Base-by-base conservation (phyloP, 2,113 vertebrate species). In the Thinocorus orbignyianus region DNA sequence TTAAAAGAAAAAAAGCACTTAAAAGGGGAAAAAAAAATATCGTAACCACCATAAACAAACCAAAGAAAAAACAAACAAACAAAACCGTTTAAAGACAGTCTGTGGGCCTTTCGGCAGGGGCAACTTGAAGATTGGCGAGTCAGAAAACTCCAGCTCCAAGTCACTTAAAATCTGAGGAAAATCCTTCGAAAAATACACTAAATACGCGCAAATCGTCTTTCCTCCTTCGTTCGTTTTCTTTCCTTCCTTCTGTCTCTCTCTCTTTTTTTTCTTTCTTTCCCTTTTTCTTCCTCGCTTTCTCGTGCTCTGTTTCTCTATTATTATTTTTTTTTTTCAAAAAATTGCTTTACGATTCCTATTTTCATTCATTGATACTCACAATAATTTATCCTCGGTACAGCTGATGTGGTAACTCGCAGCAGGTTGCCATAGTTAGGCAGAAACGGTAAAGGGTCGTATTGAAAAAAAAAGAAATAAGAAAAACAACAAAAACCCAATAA, bases 171-270 rank as follows among this genome's bases (percentile, higher is more conserved):
- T 3, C 33, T 42, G 41, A 28, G 20, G 41, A 57, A 18, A 44
- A 72, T 19, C 48, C 7, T 6, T 49, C 4, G 1, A 62, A 86
- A 87, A 72, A 42, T 18, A 33, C 0, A 8, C 7, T 37, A 64
- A 79, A 57, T 15, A 26, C 0, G 5, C 1, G 3, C 48, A 18
- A 2, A 4, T 79, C 19, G 7, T 5, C 28, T 13, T n/a, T 66
- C 28, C 30, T 48, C 46, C 35, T 44, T 69, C 31, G 2, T 33
- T 69, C 11, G 1, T 28, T 78, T 62, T 23, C 35, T 51, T 68
- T 31, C 41, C 18, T 42, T 31, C 39, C 33, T 31, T 33, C 7
- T 37, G 54, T 28, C 7, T 22, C 37, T 33, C 16, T 20, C 20
- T 24, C 7, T 37, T 54, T 33, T 16, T 39, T 68, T 37, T 19